Percentiles rank a stretch among this genome's conserved stretches.
These are phyloP conservation scores for Plutella xylostella DNA, from an alignment of 2,888 invertebrate species.

Conservation along the genomic window DNA sequence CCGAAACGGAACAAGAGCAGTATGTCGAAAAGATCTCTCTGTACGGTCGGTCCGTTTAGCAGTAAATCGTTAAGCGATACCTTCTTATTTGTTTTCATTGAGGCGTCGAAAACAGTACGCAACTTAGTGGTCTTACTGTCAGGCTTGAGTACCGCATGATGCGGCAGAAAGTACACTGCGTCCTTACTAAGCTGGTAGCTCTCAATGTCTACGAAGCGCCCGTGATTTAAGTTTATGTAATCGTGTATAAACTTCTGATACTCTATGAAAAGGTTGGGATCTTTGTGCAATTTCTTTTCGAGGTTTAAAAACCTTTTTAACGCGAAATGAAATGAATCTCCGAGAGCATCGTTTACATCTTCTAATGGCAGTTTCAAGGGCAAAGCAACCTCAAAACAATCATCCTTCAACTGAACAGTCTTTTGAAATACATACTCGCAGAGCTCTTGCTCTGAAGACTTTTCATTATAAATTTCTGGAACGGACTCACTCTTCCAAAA, in stretches of 20 bases:
- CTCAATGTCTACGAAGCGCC: neutral
- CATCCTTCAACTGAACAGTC: slow-evolving; percentile 1
- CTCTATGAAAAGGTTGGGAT: neutral
- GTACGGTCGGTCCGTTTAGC: slow-evolving; percentile 6
- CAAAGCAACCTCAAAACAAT: slow-evolving; percentile 7
- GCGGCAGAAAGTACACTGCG: neutral
- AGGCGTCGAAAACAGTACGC: neutral
- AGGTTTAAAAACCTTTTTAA: neutral
- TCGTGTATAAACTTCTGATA: neutral
- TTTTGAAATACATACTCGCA: slow-evolving; percentile 2
- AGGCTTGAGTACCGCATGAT: neutral
- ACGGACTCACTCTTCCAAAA: slow-evolving; percentile 6
- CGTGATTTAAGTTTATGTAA: neutral
- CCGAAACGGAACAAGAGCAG: slow-evolving; percentile 14
- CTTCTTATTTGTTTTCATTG: neutral
- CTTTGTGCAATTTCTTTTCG: neutral
- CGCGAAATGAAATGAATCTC: slow-evolving; percentile 1
- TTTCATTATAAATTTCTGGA: slow-evolving; percentile 1
- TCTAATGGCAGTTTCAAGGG: slow-evolving; percentile 5
- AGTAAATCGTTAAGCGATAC: neutral
- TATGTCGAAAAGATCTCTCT: slow-evolving; percentile 17
- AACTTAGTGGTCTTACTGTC: neutral
- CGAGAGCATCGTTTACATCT: neutral
- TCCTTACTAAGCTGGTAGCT: neutral
- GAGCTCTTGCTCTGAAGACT: neutral